Conservation (phyloP, 2,888 invertebrate species). For the Poecilobothrus nobilitatus region DNA sequence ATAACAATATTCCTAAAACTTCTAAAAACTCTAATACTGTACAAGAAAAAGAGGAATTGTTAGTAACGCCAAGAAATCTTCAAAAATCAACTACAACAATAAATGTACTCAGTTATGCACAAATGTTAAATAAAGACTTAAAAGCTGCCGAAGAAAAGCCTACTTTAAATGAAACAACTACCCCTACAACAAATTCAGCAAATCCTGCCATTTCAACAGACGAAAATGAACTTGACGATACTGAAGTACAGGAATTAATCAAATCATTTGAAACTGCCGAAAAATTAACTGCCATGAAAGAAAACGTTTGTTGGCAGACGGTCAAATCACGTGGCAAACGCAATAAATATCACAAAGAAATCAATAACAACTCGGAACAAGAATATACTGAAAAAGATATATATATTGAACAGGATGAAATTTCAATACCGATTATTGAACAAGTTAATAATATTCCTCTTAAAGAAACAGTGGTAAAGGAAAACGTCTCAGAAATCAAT, state of each 20-base stretch:
- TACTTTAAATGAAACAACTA: background rate
- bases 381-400: background rate
- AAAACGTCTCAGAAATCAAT: background rate
- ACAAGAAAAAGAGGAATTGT: background rate
- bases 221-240: background rate
- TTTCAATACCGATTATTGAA: background rate
- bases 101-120: constrained; percentile 20
- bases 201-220: background rate
- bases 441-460: background rate
- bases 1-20: background rate
- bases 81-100: background rate
- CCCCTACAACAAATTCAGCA: background rate
- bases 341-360: constrained; percentile 13
- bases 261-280: constrained; percentile 6
- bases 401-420: background rate
- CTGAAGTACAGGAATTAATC: background rate
- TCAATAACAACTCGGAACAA: background rate
- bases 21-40: background rate
- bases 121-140: constrained; percentile 18
- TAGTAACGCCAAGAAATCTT: background rate
- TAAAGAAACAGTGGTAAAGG: background rate
- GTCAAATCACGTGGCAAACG: constrained; percentile 21
- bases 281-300: constrained; percentile 6
- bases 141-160: background rate
- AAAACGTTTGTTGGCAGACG: constrained; percentile 19